Conservation (phyloP, 2,888 invertebrate species). For the Lissonota sp. region DNA sequence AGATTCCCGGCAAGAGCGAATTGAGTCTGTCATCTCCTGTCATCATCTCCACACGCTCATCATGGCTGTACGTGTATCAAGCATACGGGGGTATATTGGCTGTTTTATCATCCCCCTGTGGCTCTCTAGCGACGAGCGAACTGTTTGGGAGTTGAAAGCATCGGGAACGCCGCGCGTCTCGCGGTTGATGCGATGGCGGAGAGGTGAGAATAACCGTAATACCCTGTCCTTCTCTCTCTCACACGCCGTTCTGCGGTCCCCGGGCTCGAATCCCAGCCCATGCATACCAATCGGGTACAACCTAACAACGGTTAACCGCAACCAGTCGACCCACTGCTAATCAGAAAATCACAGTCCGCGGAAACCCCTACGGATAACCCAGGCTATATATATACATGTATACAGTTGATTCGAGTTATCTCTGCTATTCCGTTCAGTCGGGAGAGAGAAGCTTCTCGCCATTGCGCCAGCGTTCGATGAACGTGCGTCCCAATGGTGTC, state of each 20-base stretch:
- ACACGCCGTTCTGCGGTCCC: conserved; percentile 63
- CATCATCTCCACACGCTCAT: conserved; percentile 1
- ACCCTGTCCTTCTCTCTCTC: conserved; percentile 48
- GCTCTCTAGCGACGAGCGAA: conserved; percentile 37
- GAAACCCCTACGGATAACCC: conserved; percentile 77
- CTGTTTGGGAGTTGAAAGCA: conserved; percentile 37
- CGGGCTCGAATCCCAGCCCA: conserved; percentile 82
- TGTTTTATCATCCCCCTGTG: conserved; percentile 42
- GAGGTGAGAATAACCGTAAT: conserved; percentile 44
- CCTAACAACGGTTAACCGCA: conserved; percentile 83
- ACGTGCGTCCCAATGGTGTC: conserved; percentile 35
- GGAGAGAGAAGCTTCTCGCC: conserved; percentile 16
- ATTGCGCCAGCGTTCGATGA: conserved; percentile 37
- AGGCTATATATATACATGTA: conserved; percentile 21
- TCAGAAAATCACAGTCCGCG: conserved; percentile 83
- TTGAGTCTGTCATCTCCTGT: conserved; percentile 51
- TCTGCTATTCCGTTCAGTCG: conserved; percentile 13
- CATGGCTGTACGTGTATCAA: conserved; percentile 1
- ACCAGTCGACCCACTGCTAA: conserved; percentile 82
- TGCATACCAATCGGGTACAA: conserved; percentile 83
- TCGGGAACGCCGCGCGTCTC: conserved; percentile 52
- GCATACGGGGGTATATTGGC: neutral
- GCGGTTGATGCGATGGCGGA: conserved; percentile 55
- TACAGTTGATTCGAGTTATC: conserved; percentile 18
- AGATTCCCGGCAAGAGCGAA: conserved; percentile 35